Evolutionary conservation across 2,888 invertebrate species (phyloP), one percentile per base, ranked within the genome.

Genomic region (Chelonus formosanus): DNA sequence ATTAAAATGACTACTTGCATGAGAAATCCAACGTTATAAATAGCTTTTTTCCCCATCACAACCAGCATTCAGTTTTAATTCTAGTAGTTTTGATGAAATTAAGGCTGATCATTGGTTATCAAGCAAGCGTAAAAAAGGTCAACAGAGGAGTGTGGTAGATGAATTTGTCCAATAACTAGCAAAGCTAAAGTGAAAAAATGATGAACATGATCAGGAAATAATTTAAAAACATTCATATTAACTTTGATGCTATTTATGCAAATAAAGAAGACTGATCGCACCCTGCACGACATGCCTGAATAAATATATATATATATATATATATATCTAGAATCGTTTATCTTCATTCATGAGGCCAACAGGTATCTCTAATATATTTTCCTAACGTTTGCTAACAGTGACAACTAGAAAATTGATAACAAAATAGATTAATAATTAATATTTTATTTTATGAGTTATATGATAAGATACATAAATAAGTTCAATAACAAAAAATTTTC

Each of bases 331-430:
- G 54, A 54, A 40, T 53, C 31, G 56, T 48, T 50, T 61, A 58
- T 65, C 74, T 75, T 74, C 73, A 70, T 75, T 76, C 74, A 72
- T 70, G 72, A 71, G 68, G 62, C 65, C 74, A 79, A 79, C 78
- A 79, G 78, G 78, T 79, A 79, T 75, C 77, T 78, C 77, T 76
- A 75, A 78, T 75, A 40, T 40, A 70, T 63, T 36, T 69, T 67
- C 65, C 63, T 70, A 64, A 65, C 66, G 63, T 63, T 52, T 53
- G n/a, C 43, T 43, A 8, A 4, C 6, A n/a, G 2, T 34, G 56
- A 62, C n/a, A 52, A 32, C 7, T 32, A 31, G 7, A 3, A 8
- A 5, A 53, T 34, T 10, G 43, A 5, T 5, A 3, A 35, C 40
- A 6, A 40, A 40, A 5, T 40, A 40, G 40, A 40, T 20, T 20